These are phyloP conservation scores for Odocoileus hemionus DNA, from an alignment of 2,113 vertebrate genomes.

Conservation along the genomic window DNA sequence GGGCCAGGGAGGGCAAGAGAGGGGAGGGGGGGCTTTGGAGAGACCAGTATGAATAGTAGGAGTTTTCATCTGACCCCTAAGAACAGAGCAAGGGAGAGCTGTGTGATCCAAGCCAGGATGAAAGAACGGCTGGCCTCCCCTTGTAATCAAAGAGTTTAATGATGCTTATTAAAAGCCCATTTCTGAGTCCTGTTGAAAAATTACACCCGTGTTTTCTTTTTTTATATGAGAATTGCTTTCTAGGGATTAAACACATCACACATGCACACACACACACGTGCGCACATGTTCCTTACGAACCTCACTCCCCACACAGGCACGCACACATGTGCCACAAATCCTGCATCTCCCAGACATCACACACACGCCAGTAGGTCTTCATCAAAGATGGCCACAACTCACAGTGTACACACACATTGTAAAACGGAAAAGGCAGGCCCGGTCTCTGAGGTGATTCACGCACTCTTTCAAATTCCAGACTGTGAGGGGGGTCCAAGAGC, in stretches of 20 bases:
- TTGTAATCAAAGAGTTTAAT: slow-evolving; percentile 75
- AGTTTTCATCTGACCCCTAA: slow-evolving; percentile 70
- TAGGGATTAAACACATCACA: not conserved
- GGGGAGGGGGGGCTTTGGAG: slow-evolving; percentile 57
- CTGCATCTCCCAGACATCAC: not conserved
- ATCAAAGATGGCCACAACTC: not conserved
- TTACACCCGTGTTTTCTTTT: slow-evolving; percentile 42
- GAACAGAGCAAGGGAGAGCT: slow-evolving; percentile 60
- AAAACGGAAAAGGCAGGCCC: not conserved
- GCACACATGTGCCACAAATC: not conserved
- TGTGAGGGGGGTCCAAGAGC: slow-evolving; percentile 14
- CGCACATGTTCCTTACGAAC: not conserved
- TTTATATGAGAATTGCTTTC: slow-evolving; percentile 44
- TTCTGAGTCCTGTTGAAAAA: slow-evolving; percentile 71
- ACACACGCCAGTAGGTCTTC: not conserved
- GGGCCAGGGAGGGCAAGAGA: slow-evolving; percentile 21
- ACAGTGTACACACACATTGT: too few relatives aligned
- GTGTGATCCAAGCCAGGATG: slow-evolving; percentile 71
- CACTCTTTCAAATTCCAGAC: slow-evolving; percentile 43
- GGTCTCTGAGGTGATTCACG: not conserved
- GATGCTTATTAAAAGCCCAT: slow-evolving; percentile 78
- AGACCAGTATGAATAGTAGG: slow-evolving; percentile 70
- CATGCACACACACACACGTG: not conserved
- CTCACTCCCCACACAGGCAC: not conserved
- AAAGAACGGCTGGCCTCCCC: slow-evolving; percentile 69